Base-by-base conservation (phyloP, 2,113 vertebrate species). In the Gymnarchus niloticus region DNA sequence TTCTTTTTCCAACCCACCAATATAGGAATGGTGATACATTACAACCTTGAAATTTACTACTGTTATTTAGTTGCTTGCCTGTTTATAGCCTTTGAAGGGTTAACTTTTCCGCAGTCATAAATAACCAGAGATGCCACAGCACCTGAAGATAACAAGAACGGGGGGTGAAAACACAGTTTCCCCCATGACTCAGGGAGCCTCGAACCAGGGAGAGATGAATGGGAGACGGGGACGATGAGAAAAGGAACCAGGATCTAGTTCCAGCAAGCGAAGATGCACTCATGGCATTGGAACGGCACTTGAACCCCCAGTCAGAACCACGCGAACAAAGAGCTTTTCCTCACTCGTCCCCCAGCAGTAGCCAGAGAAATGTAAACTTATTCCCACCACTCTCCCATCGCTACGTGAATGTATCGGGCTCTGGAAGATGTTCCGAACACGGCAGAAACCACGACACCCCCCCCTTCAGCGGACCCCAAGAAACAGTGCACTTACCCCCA, bases 1-100 rank as follows among this genome's bases (percentile, higher is more conserved):
- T 46, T 46, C 44, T 21, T 3, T 78, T 41, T 48, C 44, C 44
- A 23, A 10, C 37, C 19, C 44, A 44, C 51, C 51, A 19, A 28
- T 23, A 37, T 65, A 86, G 37, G 51, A 84, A 7, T 6, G n/a
- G 37, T 10, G 46, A 19, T 41, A 73, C 12, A 41, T 73, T 41
- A 14, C 14, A 73, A 89, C 86, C 87, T 83, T 69, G 61, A 91
- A 85, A 90, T 91, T 89, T 80, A 54, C 54, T 86, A 89, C 84
- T 90, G 89, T 89, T 92, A 89, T 90, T 88, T 83, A 76, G 86
- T 69, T 85, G 84, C 65, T 86, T 91, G 86, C 90, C 88, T 88
- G 89, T 83, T 23, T 52, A 6, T 28, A 12, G 28, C 46, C 80
- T 28, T 19, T 10, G 14, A 12, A 28, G 49, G 23, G n/a, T 81